These are phyloP conservation scores for Yponomeuta cagnagella DNA, from an alignment of 2,888 invertebrate genomes.

Conservation along the genomic window DNA sequence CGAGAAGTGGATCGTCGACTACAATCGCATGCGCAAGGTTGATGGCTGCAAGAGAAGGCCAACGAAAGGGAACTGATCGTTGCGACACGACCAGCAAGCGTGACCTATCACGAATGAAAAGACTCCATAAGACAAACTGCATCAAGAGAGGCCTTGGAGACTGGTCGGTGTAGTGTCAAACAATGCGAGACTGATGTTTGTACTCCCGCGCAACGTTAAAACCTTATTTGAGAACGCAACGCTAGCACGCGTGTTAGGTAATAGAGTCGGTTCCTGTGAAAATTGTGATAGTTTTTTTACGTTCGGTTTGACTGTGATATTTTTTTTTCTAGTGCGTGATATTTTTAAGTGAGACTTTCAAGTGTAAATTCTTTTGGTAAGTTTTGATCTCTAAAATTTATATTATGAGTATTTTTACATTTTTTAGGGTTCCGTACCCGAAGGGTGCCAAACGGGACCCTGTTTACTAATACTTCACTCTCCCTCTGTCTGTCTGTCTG, in stretches of 20 bases:
- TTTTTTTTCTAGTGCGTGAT: neutral
- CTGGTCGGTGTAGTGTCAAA: constrained; percentile 9
- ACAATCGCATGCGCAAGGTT: constrained; percentile 9
- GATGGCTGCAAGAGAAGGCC: constrained; percentile 13
- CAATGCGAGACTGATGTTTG: constrained; percentile 7
- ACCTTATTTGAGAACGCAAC: constrained; percentile 2
- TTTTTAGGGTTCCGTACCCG: no score
- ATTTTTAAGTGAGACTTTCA: neutral
- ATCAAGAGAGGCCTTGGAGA: neutral
- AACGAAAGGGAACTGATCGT: constrained; percentile 15
- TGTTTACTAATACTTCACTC: no score
- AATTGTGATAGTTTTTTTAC: neutral
- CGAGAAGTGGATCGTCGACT: neutral
- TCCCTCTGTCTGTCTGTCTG: no score
- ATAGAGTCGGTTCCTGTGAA: neutral
- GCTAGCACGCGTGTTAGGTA: constrained; percentile 8
- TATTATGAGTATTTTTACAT: neutral
- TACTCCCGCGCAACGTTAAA: constrained; percentile 3
- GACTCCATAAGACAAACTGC: neutral
- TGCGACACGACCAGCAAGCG: constrained; percentile 5
- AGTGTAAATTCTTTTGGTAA: neutral
- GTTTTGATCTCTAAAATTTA: neutral
- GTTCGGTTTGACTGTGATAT: neutral
- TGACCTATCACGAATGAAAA: neutral
- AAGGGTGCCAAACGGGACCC: no score